These are phyloP conservation scores for Zaprionus obscuricornis DNA, from an alignment of 2,888 invertebrate genomes.

Conservation along the genomic window DNA sequence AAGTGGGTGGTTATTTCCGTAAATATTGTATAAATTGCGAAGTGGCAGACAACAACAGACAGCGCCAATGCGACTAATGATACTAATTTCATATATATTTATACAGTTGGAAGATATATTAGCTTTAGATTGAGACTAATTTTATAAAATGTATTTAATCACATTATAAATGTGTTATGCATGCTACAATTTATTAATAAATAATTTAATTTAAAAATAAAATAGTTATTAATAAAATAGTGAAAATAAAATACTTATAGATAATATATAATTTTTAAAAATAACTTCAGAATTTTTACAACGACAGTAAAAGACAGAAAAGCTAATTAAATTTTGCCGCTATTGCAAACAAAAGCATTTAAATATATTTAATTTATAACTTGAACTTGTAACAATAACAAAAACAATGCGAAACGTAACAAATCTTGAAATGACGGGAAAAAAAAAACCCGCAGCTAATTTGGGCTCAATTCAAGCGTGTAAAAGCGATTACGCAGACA, in stretches of 20 bases:
- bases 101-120: no score
- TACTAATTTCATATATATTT: neutral
- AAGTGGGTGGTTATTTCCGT: slow-evolving; percentile 50
- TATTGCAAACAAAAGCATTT: slow-evolving; percentile 20
- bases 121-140: no score
- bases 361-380: slow-evolving; percentile 35
- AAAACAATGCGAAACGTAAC: slow-evolving; percentile 19
- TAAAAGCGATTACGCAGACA: slow-evolving; percentile 80
- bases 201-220: no score
- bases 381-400: slow-evolving; percentile 2
- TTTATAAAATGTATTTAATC: no score
- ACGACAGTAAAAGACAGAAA: no score
- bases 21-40: slow-evolving; percentile 16
- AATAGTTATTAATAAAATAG: no score
- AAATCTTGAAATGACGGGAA: slow-evolving; percentile 34
- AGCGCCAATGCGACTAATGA: slow-evolving; percentile 5
- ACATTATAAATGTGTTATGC: no score
- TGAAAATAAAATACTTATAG: no score
- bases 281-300: no score
- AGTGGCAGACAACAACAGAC: neutral
- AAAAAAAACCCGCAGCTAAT: slow-evolving; percentile 71
- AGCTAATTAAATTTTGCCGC: neutral
- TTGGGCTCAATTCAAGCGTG: slow-evolving; percentile 80
- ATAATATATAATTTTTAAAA: no score
- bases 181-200: no score